Percentiles rank a stretch among this genome's conserved stretches.
Evolutionary conservation across 2,113 vertebrate species (phyloP).

Genomic region (Solea solea): DNA sequence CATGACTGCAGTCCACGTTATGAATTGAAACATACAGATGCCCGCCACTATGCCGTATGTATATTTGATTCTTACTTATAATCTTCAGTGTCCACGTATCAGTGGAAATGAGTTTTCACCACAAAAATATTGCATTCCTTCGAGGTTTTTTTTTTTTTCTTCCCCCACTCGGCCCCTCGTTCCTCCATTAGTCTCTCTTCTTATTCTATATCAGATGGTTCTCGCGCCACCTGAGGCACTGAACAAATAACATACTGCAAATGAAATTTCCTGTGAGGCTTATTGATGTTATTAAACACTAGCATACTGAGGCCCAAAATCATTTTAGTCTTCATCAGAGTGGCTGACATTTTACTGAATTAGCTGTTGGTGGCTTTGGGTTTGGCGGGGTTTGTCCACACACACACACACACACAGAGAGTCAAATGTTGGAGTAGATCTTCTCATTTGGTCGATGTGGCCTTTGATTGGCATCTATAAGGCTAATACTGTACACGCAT

Average conservation of each 20-base stretch:
- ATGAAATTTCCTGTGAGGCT: constrained; percentile 85
- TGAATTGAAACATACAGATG: constrained; percentile 9
- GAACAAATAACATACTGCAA: constrained; percentile 83
- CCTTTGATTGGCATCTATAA: constrained; percentile 79
- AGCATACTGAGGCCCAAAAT: constrained; percentile 83
- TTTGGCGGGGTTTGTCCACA: constrained; percentile 67
- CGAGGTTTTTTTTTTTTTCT: constrained; percentile 20
- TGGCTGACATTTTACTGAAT: constrained; percentile 86
- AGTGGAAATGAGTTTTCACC: constrained; percentile 22
- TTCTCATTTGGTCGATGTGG: constrained; percentile 80
- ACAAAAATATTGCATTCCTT: constrained; percentile 30
- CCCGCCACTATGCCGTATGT: constrained; percentile 1
- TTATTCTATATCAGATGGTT: constrained; percentile 75
- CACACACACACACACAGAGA: not conserved
- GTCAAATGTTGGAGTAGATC: constrained; percentile 78
- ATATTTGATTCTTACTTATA: constrained; percentile 37
- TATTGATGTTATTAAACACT: constrained; percentile 88
- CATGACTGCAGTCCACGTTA: constrained; percentile 12
- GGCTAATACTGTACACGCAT: constrained; percentile 60
- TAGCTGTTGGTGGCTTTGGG: constrained; percentile 63
- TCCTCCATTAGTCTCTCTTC: constrained; percentile 33
- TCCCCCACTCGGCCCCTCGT: constrained; percentile 4
- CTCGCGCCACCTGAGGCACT: constrained; percentile 78
- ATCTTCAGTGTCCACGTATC: constrained; percentile 13
- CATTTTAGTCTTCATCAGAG: constrained; percentile 85